A percentile compares a stretch with the other conserved stretches of the same genome.
Evolutionary conservation across 2,797 vertebrate genomes (phyloP).

Genomic region (Trichosurus vulpecula): DNA sequence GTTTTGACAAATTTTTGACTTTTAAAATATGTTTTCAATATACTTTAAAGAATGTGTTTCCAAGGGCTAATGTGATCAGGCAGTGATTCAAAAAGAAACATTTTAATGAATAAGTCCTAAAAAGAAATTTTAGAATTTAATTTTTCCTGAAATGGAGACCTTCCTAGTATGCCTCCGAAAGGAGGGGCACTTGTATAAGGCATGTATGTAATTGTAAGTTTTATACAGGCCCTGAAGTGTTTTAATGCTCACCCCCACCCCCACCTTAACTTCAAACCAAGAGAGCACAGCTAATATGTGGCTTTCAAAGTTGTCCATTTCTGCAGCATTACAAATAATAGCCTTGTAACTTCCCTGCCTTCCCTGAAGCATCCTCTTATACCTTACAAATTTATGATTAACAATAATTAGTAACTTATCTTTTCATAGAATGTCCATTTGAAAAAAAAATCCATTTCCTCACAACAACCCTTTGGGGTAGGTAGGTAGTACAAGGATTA

Average conservation of each 20-base stretch:
- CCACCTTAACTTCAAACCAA: background rate
- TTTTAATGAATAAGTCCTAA: background rate
- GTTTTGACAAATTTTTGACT: background rate
- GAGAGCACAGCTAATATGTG: background rate
- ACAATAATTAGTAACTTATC: too few species aligned
- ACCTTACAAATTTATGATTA: too few species aligned
- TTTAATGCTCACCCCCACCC: background rate
- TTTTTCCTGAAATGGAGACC: background rate
- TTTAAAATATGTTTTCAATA: background rate
- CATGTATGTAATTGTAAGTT: background rate
- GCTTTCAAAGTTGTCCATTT: conserved; percentile 17
- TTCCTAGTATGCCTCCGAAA: background rate
- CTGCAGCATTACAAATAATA: background rate
- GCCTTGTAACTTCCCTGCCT: background rate
- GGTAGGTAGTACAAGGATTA: background rate
- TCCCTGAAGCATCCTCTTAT: too few species aligned
- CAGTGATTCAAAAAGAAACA: background rate
- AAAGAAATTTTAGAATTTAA: background rate
- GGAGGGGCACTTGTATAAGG: rapidly evolving
- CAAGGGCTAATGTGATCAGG: background rate
- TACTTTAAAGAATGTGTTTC: background rate
- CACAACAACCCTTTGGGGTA: background rate
- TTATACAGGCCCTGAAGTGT: rapidly evolving
- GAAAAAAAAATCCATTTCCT: background rate
- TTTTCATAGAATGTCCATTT: background rate